Evolutionary conservation across 2,888 invertebrate species (phyloP), one percentile per base, ranked within the genome.

Genomic region (Ptilodon capucinus): DNA sequence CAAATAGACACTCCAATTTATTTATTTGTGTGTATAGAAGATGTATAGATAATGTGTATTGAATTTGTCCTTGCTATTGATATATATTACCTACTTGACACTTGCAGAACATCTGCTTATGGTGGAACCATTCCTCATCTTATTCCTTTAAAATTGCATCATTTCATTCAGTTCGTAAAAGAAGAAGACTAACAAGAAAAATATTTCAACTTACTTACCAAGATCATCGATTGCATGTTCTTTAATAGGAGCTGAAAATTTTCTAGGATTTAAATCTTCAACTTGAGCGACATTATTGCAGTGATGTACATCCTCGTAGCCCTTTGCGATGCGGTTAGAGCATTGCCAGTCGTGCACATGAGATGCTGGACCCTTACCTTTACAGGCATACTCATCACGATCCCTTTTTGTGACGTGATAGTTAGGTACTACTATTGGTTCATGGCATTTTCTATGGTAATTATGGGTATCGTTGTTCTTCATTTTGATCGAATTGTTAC

Each of bases 291-390:
- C 3, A 14, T 7, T 40, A 8, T 18, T 8, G 8, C 16, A 7
- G 14, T n/a, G 16, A n/a, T 34, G 7, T 0, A 4, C 40, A 6
- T 39, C 34, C 7, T 38, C 34, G 11, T 23, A 47, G 14, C 43
- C 36, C 6, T 57, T 40, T 36, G 47, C 4, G 4, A 45, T 36
- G 8, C 35, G 42, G 9, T 46, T 9, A 2, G 44, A 23, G 6
- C 1, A 30, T 2, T 1, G 1, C 30, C 46, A 13, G 8, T 18
- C 13, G 16, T 40, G 40, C 25, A 40, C 25, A 5, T 40, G 40
- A 13, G 11, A 11, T 2, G 3, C 28, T 11, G n/a, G 32, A 9
- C 11, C n/a, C 32, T 4, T 11, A 7, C n/a, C 32, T 32, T 8
- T 6, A 23, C 23, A 8, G 23, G 23, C 8, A 23, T 4, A 6